Base-by-base conservation (phyloP, 2,888 invertebrate genomes). In the Ormyrus nitidulus region DNA sequence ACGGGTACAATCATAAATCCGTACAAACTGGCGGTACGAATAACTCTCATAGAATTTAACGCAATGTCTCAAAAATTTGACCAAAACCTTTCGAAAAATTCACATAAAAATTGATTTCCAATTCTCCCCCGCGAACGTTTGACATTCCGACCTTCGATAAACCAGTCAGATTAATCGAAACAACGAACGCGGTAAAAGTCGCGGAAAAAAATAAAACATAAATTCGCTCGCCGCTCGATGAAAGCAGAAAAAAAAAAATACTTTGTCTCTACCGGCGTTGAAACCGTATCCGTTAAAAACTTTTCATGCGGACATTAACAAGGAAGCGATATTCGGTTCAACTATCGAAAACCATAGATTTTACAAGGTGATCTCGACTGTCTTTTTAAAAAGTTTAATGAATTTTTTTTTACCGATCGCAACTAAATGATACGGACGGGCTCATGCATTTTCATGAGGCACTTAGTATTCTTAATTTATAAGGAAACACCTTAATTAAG, bases 81-180 rank as follows among this genome's bases (percentile, higher is more conserved):
- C 34, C 34, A 34, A 34, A 64, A 48, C n/a, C 11, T 64, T 64
- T 64, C 11, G n/a, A n/a, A 64, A 64, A 48, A 48, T 11, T n/a
- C 11, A n/a, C 49, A 70, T 58, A 49, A 59, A 59, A 59, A 70
- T 70, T 70, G 49, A 48, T 59, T 70, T 49, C 7, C 49, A 59
- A 49, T 70, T 19, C 10, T 70, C 3, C 13, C 9, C 10, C 49
- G 34, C 34, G 34, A 34, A 4, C 19, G 19, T 9, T 58, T 46
- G 54, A 6, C 7, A 59, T 49, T 70, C 1, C 8, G 4, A 34
- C 7, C 19, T 11, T 49, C 48, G 49, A 70, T 70, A 34, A 48
- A 59, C 7, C 49, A 48, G 11, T 70, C 49, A 3, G 48, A 59
- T 70, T 56, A 70, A 51, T 34, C 19, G 34, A 59, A 34, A 70